These are phyloP conservation scores for Alcedo atthis DNA, from an alignment of 2,797 vertebrate species.

Conservation along the genomic window DNA sequence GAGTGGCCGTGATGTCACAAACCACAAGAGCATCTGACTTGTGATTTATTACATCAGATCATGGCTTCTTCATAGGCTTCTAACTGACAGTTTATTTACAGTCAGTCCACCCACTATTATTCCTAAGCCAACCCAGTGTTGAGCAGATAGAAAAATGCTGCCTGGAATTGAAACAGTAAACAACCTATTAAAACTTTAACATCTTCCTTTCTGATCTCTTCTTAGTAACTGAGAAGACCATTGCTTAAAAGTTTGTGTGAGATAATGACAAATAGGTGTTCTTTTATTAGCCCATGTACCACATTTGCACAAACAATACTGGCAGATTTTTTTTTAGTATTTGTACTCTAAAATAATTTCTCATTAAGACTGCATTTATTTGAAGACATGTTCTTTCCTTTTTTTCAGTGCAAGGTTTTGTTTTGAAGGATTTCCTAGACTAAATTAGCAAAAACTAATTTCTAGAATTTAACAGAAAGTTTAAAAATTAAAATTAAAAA, in stretches of 20 bases:
- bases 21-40: not conserved
- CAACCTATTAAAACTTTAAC: conserved; percentile 56
- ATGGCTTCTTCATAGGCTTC: not conserved
- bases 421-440: not conserved
- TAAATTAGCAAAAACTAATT: not conserved
- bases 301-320: not conserved
- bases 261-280: not conserved
- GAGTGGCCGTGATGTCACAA: not conserved
- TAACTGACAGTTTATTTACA: conserved; percentile 36
- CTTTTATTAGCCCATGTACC: not conserved
- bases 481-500: no score
- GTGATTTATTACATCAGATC: conserved; percentile 48
- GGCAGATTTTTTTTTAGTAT: not conserved
- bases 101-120: conserved; percentile 40
- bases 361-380: not conserved
- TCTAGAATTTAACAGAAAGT: not conserved
- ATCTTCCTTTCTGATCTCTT: conserved; percentile 9
- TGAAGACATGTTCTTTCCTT: not conserved
- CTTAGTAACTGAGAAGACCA: not conserved
- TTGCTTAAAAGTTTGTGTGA: not conserved
- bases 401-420: not conserved
- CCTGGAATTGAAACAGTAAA: conserved; percentile 35
- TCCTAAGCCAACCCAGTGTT: not conserved
- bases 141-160: conserved; percentile 18
- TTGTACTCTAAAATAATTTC: not conserved